phyloP scores from a whole-genome alignment of 2,797 vertebrate genomes.

The Microctenopoma lineatum region DNA sequence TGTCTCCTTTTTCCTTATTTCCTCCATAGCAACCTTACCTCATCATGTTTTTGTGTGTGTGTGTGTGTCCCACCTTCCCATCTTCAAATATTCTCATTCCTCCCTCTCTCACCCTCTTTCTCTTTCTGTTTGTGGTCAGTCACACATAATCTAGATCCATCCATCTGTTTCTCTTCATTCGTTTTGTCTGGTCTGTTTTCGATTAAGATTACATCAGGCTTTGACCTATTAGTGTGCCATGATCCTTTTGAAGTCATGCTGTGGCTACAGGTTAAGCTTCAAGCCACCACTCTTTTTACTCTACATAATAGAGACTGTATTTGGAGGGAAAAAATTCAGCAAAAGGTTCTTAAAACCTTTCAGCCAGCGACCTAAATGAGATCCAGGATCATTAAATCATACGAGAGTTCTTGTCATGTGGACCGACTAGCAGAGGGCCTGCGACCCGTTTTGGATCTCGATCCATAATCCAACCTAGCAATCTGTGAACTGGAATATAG shows the following conservation, averaged over 20 bases:
- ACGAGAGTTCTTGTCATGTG: slow-evolving; percentile 68
- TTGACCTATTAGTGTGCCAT: slow-evolving; percentile 82
- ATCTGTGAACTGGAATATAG: slow-evolving; percentile 78
- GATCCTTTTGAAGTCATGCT: slow-evolving; percentile 82
- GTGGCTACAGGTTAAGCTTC: slow-evolving; percentile 82
- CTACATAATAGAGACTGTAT: slow-evolving; percentile 67
- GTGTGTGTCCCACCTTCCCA: slow-evolving; percentile 41
- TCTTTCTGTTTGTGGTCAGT: slow-evolving; percentile 83
- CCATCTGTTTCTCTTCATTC: slow-evolving; percentile 86
- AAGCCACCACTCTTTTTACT: slow-evolving; percentile 74
- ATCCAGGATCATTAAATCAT: slow-evolving; percentile 77
- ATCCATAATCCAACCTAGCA: slow-evolving; percentile 70
- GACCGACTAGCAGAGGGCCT: slow-evolving; percentile 63
- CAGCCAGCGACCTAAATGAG: slow-evolving; percentile 62
- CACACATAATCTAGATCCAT: slow-evolving; percentile 81
- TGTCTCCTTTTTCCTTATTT: slow-evolving; percentile 21
- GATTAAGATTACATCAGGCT: slow-evolving; percentile 85
- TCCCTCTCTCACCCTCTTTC: slow-evolving; percentile 63
- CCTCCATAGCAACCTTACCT: slow-evolving; percentile 43
- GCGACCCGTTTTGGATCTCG: slow-evolving; percentile 70
- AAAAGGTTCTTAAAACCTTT: slow-evolving; percentile 68
- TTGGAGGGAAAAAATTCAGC: slow-evolving; percentile 31
- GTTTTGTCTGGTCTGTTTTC: slow-evolving; percentile 76
- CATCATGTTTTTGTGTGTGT: slow-evolving; percentile 47
- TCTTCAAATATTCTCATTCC: slow-evolving; percentile 57